Base-by-base conservation (phyloP, 2,797 vertebrate species). In the Neomorphus geoffroyi region DNA sequence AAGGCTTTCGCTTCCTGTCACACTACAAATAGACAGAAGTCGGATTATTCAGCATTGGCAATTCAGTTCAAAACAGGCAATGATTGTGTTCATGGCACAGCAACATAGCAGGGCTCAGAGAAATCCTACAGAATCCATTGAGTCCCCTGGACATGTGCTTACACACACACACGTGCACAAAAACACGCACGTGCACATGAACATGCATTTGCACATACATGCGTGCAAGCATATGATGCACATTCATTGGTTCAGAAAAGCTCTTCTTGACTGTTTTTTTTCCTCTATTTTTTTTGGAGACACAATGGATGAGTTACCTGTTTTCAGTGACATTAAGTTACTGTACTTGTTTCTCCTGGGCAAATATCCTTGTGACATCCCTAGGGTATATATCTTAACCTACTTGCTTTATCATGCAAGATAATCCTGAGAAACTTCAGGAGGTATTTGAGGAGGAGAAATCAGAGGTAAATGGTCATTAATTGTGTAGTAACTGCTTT, bases 121-220 rank as follows among this genome's bases (percentile, higher is more conserved):
- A n/a, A 37, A n/a, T 5, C 24, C 67, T 6, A 0, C 0, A 26
- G 64, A 17, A 28, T 28, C 6, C 21, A 1, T 37, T 1, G 28
- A 7, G 9, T 6, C 1, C 10, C 37, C 5, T 24, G 2, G 3
- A 1, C 11, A n/a, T n/a, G n/a, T n/a, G n/a, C n/a, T n/a, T n/a
- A n/a, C n/a, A n/a, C n/a, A n/a, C n/a, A n/a, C n/a, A n/a, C n/a
- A n/a, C n/a, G 8, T 2, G 2, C 15, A 27, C 50, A 51, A 13
- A 26, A 27, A 27, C 50, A 18, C 11, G 12, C 35, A 13, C 3
- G 2, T 4, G 16, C 41, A 11, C 35, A 7, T 7, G 3, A 11
- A 12, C 41, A 1, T 3, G 24, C 51, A 18, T 1, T 1, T 3
- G 13, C 41, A 7, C 24, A 2, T 4, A 3, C 22, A 3, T 3